phyloP scores from a whole-genome alignment of 2,888 invertebrate species.

The Limnephilus lunatus region DNA sequence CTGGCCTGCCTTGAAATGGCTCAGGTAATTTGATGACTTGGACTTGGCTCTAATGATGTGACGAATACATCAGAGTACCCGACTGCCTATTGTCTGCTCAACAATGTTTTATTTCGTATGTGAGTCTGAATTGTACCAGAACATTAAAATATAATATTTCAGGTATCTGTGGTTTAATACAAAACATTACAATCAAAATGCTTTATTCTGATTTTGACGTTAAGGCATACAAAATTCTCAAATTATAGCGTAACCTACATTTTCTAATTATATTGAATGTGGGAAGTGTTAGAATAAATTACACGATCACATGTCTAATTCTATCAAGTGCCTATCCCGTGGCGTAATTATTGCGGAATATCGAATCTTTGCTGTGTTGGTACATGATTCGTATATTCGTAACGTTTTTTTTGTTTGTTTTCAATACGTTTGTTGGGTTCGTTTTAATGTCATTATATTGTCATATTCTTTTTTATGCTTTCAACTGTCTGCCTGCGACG shows the following conservation, averaged over 20 bases:
- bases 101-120: background rate
- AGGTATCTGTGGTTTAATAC: background rate
- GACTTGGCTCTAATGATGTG: background rate
- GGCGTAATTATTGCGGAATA: background rate
- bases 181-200: background rate
- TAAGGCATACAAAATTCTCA: background rate
- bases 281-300: background rate
- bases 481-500: no score
- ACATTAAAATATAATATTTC: background rate
- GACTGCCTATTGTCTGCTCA: background rate
- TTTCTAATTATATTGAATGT: background rate
- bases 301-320: background rate
- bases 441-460: background rate
- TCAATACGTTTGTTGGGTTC: background rate
- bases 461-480: background rate
- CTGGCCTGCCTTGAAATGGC: conserved; percentile 10
- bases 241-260: background rate
- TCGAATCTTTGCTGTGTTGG: background rate
- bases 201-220: background rate
- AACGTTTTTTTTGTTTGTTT: background rate
- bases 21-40: background rate
- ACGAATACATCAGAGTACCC: background rate
- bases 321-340: background rate
- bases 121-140: background rate
- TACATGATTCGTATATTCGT: background rate